Conservation (phyloP, 2,113 vertebrate genomes). For the Machaerirhynchus nigripectus region DNA sequence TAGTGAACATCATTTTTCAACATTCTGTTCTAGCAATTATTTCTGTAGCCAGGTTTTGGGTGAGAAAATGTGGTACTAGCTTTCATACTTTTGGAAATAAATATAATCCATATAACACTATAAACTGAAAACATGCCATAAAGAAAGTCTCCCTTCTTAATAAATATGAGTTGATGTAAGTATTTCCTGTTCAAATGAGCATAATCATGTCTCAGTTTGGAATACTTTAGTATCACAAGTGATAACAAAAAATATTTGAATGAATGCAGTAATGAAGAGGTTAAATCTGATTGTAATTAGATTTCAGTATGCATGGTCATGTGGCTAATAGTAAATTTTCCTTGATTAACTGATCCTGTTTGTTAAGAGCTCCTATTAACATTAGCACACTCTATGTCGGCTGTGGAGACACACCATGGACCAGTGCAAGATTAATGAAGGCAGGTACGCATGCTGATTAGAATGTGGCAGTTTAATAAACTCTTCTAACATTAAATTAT, state of each 20-base stretch:
- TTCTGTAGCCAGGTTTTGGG: slow-evolving; percentile 5
- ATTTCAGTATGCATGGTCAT: slow-evolving; percentile 83
- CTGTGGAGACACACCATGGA: slow-evolving; percentile 82
- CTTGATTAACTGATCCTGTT: slow-evolving; percentile 98
- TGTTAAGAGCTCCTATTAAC: slow-evolving; percentile 95
- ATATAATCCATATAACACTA: background rate
- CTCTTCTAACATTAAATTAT: slow-evolving; percentile 92
- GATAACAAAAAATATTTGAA: slow-evolving; percentile 49
- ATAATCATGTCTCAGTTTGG: slow-evolving; percentile 39
- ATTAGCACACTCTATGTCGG: slow-evolving; percentile 81
- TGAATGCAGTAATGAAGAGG: slow-evolving; percentile 78
- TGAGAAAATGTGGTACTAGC: background rate
- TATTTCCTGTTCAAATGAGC: slow-evolving; percentile 42
- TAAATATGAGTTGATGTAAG: slow-evolving; percentile 16
- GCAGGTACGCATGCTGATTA: slow-evolving; percentile 88
- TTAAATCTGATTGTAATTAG: slow-evolving; percentile 86
- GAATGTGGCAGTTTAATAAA: slow-evolving; percentile 93
- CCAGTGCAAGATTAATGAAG: slow-evolving; percentile 91
- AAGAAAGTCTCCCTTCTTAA: background rate
- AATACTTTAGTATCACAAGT: slow-evolving; percentile 32
- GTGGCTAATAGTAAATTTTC: slow-evolving; percentile 94
- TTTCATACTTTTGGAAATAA: background rate
- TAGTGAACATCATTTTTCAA: slow-evolving; percentile 8
- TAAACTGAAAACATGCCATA: background rate
- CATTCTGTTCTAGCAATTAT: background rate